These are phyloP conservation scores for Orchesella flavescens DNA, from an alignment of 2,888 invertebrate genomes.

Conservation along the genomic window DNA sequence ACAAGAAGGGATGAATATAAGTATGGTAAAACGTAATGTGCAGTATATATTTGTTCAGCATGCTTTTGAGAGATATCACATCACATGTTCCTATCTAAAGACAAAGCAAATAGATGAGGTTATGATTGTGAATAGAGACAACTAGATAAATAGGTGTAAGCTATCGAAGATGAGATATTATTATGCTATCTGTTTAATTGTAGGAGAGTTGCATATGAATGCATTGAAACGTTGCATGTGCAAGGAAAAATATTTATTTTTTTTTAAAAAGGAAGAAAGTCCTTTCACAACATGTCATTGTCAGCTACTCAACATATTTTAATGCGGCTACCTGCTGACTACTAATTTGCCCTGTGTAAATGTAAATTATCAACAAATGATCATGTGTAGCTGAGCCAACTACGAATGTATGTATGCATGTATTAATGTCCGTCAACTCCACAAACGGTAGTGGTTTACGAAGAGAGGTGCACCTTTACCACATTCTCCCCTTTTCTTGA, in stretches of 20 bases:
- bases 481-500: constrained; percentile 1
- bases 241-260: no score
- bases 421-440: not conserved
- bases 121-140: not conserved
- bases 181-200: not conserved
- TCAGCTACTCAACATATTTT: constrained; percentile 34
- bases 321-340: constrained; percentile 47
- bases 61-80: no score
- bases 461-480: not conserved
- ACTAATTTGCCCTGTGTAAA: constrained; percentile 38
- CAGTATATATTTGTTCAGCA: no score
- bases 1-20: no score
- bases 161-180: not conserved
- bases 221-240: no score
- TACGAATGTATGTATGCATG: not conserved
- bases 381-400: no score
- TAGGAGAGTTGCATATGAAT: no score
- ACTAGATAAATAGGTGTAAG: not conserved
- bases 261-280: constrained; percentile 27
- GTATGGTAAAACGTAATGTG: no score
- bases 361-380: constrained; percentile 39
- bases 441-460: not conserved
- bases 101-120: not conserved
- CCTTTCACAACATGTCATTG: constrained; percentile 50
- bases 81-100: not conserved